Evolutionary conservation across 1,140 invertebrate genomes (phyloP).

Genomic region (Diuraphis noxia): DNA sequence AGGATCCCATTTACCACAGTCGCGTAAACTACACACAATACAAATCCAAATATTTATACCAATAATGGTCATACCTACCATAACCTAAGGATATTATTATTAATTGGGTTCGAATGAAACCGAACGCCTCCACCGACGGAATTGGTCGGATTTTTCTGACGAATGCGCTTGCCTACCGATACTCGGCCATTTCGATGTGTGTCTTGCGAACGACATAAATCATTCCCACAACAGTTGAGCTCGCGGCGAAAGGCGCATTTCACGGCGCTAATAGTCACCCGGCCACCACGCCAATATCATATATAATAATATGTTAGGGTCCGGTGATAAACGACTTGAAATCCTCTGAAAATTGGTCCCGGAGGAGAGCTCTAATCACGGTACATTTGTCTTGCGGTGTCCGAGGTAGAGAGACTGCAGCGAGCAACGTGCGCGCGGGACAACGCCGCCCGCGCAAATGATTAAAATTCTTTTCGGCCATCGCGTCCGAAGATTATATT

Average conservation of each 20-base stretch:
- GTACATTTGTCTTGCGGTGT: not conserved
- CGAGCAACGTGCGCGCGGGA: no score
- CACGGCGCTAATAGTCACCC: not conserved
- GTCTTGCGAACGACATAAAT: not conserved
- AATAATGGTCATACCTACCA: not conserved
- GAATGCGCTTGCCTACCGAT: not conserved
- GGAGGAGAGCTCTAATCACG: not conserved
- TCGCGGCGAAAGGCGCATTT: not conserved
- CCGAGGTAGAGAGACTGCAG: no score
- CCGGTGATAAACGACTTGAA: not conserved
- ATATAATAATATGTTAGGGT: not conserved
- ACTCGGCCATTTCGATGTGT: not conserved
- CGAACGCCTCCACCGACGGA: not conserved
- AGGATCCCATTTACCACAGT: not conserved
- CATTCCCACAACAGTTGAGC: not conserved
- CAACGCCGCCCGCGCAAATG: not conserved
- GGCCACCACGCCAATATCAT: not conserved
- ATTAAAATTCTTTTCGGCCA: not conserved
- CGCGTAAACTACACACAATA: not conserved
- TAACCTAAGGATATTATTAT: not conserved
- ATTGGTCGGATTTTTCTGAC: not conserved
- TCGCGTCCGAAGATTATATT: not conserved
- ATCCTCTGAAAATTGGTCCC: not conserved
- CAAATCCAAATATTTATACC: not conserved
- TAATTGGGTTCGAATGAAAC: not conserved